Evolutionary conservation across 1,140 invertebrate species (phyloP), one percentile per base, ranked within the genome.

Genomic region (Scaptomyza montana): DNA sequence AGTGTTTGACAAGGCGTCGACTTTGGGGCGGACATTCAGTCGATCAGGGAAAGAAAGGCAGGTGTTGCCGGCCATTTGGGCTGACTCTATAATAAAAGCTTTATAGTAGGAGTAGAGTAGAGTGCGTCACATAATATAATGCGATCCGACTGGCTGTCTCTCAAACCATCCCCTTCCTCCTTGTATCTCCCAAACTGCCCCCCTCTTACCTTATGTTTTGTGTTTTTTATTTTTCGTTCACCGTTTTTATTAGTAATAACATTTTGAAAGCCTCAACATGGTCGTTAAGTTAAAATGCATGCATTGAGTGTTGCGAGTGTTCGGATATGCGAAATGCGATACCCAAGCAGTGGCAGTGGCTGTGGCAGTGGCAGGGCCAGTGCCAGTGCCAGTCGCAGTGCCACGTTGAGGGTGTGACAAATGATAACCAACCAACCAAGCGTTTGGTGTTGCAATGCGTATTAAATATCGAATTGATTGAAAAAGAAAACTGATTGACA

Each of bases 391-490:
- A 21, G 56, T 54, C 16, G 16, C 16, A 16, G 16, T 16, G 16
- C 16, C 16, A 16, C 16, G 41, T 50, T 46, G 28, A 30, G 28
- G 28, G 28, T 30, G 28, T 56, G 50, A 45, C 53, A 67, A 68
- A 69, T 61, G 61, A 70, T 57, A 16, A 16, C 16, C 16, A 16
- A 16, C 16, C 0, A 16, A 61, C 36, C 65, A 62, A 53, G 57
- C 56, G 41, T 56, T 55, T 57, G 54, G 72, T 46, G 55, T 33
- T 33, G 55, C 55, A 43, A 0, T 33, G 33, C 43, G 43, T 84
- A 89, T 89, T 89, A 82, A 89, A 89, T 89, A 77, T 89, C 84
- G 79, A 60, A 89, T 89, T 89, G 79, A 59, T 82, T 89, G 82
- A 25, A 84, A 87, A 87, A 89, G 16, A 89, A 89, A 89, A 89